These are phyloP conservation scores for Sander vitreus DNA, from an alignment of 2,113 vertebrate genomes.

Conservation along the genomic window DNA sequence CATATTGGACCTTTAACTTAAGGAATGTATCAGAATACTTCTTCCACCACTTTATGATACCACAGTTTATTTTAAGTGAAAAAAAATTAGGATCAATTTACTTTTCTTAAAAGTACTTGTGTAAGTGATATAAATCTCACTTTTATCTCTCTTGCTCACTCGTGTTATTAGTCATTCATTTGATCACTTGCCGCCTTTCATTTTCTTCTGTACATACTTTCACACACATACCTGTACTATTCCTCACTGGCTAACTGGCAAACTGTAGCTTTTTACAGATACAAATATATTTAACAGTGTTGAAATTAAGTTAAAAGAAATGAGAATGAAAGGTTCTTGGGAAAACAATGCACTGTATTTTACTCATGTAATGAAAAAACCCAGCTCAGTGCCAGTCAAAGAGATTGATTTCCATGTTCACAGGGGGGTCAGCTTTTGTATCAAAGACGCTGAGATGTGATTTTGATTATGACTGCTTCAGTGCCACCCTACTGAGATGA, in stretches of 20 bases:
- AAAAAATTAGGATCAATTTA: neutral
- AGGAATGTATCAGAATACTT: neutral
- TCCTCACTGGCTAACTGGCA: neutral
- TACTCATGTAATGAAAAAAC: conserved; percentile 60
- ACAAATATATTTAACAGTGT: conserved; percentile 31
- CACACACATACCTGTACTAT: neutral
- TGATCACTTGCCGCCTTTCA: neutral
- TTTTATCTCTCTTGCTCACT: neutral
- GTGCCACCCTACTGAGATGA: conserved; percentile 78
- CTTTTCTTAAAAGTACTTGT: neutral
- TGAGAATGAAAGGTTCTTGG: conserved; percentile 24
- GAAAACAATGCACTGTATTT: conserved; percentile 65
- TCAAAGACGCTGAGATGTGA: conserved; percentile 81
- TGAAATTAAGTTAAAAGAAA: conserved; percentile 49
- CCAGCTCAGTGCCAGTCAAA: conserved; percentile 78
- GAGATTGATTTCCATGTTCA: conserved; percentile 84
- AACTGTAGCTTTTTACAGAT: conserved; percentile 7
- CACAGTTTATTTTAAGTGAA: neutral
- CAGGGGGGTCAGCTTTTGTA: conserved; percentile 83
- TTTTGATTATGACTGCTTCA: conserved; percentile 82
- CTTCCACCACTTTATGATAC: neutral
- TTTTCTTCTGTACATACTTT: conserved; percentile 10
- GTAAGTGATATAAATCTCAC: neutral
- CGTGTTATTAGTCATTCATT: conserved; percentile 4
- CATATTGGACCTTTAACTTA: neutral